Evolutionary conservation across 2,888 invertebrate species (phyloP).

Genomic region (Xanthorhoe spadicearia): DNA sequence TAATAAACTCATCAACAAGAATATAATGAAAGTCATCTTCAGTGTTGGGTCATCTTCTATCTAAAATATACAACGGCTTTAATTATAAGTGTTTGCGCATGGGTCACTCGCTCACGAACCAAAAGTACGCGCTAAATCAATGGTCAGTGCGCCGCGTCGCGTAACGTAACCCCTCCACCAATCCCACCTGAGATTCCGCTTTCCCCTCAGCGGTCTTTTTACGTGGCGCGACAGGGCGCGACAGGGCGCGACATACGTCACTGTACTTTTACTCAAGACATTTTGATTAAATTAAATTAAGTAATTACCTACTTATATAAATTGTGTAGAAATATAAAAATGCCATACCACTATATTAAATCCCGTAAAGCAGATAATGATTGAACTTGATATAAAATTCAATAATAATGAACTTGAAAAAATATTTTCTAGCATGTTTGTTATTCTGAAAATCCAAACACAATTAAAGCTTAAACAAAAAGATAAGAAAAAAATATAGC

Average conservation of each 20-base stretch:
- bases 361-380: constrained; percentile 17
- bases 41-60: constrained; percentile 9
- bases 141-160: too few relatives aligned
- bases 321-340: not conserved
- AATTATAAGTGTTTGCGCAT: not conserved
- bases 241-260: too few relatives aligned
- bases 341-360: constrained; percentile 19
- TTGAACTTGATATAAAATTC: constrained; percentile 15
- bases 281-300: not conserved
- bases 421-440: constrained; percentile 5
- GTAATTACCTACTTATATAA: too few relatives aligned
- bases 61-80: constrained; percentile 1
- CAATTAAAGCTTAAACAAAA: not conserved
- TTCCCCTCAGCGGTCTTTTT: too few relatives aligned
- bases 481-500: too few relatives aligned
- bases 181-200: too few relatives aligned
- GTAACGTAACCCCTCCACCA: too few relatives aligned
- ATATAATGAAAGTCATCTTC: constrained; percentile 6
- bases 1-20: constrained; percentile 14
- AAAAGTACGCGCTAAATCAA: too few relatives aligned
- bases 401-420: constrained; percentile 11
- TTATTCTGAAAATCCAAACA: constrained; percentile 9
- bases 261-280: too few relatives aligned
- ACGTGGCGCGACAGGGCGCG: too few relatives aligned
- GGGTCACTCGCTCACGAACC: too few relatives aligned